Evolutionary conservation across 1,140 invertebrate species (phyloP).

Genomic region (Diachasmimorpha longicaudata): DNA sequence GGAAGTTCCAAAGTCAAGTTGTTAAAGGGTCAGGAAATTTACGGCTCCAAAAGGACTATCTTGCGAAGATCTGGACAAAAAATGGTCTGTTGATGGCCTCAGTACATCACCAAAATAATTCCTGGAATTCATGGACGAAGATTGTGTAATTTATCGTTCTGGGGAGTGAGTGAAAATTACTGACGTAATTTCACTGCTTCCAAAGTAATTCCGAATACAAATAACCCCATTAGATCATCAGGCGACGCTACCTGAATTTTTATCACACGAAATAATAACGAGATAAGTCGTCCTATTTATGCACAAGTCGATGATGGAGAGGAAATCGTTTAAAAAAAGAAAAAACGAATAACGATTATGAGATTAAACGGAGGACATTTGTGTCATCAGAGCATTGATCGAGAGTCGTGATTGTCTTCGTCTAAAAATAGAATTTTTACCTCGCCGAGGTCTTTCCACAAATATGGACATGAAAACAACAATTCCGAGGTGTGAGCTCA

Average conservation of each 20-base stretch:
- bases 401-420: background rate
- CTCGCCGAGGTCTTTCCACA: background rate
- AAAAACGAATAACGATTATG: background rate
- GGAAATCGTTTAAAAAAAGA: background rate
- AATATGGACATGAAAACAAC: background rate
- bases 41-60: no score
- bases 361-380: conserved; percentile 2
- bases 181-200: no score
- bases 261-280: conserved; percentile 1
- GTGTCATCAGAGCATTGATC: conserved; percentile 5
- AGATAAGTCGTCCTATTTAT: conserved; percentile 19
- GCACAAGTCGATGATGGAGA: background rate
- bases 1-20: no score
- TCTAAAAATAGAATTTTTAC: conserved; percentile 5
- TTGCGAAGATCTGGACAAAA: no score
- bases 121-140: no score
- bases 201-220: no score
- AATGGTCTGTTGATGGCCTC: no score
- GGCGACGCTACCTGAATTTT: background rate
- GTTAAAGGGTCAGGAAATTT: no score
- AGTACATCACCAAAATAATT: no score
- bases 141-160: no score
- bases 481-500: background rate
- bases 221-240: no score
- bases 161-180: no score